A percentile compares a stretch with the other conserved stretches of the same genome.
Evolutionary conservation across 92 coral and sea anemone genomes (phyloP).

Genomic region (Chrysogorgia sp.): DNA sequence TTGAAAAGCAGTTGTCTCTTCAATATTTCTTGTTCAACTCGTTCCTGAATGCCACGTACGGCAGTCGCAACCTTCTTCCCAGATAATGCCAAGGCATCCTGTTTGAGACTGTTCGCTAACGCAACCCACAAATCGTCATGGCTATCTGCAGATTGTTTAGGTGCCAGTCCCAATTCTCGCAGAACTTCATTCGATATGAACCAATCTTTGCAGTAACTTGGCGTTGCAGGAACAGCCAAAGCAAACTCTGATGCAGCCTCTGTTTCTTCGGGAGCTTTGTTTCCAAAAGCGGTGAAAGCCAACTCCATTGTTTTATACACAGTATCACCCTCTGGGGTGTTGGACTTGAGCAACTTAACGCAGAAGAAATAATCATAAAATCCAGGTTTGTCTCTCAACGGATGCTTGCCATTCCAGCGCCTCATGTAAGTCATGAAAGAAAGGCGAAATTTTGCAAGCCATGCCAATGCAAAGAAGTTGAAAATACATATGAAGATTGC

Average conservation of each 20-base stretch:
- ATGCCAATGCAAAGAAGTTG: constrained; percentile 21
- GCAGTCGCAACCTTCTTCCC: background rate
- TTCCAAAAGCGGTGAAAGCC: constrained; percentile 20
- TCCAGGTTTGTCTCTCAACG: constrained; percentile 32
- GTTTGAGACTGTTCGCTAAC: constrained; percentile 14
- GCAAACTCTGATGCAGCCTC: constrained; percentile 4
- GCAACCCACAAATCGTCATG: constrained; percentile 34
- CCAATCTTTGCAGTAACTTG: constrained; percentile 21
- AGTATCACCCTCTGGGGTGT: constrained; percentile 8
- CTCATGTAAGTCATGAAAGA: background rate
- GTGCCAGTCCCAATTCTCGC: constrained; percentile 20
- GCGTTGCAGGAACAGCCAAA: constrained; percentile 6
- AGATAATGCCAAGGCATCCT: background rate
- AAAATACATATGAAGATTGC: constrained; percentile 7
- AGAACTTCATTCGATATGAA: constrained; percentile 21
- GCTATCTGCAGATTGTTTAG: background rate
- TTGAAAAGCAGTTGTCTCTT: constrained; percentile 28
- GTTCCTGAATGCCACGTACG: background rate
- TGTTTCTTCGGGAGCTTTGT: constrained; percentile 3
- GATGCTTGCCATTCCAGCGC: background rate
- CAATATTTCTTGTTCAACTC: background rate
- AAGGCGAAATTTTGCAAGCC: constrained; percentile 20
- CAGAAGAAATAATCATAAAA: constrained; percentile 38
- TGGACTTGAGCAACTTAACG: background rate
- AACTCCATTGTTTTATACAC: constrained; percentile 24